Percentiles rank a stretch among this genome's conserved stretches.
These are phyloP conservation scores for Helogale parvula DNA, from an alignment of 2,113 vertebrate species.

Conservation along the genomic window DNA sequence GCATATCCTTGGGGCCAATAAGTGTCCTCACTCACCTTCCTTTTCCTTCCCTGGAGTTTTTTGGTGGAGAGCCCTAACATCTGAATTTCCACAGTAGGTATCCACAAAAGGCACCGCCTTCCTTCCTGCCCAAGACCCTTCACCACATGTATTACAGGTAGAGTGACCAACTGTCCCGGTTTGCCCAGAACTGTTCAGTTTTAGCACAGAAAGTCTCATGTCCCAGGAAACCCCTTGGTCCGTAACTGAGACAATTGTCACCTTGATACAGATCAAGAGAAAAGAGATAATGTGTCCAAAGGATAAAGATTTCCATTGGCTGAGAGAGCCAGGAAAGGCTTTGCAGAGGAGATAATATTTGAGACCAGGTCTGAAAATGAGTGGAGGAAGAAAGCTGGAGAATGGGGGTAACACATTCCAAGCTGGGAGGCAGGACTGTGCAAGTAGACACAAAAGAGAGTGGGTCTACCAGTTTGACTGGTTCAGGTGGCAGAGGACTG, in stretches of 20 bases:
- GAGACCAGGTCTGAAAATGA: not conserved
- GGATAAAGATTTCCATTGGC: not conserved
- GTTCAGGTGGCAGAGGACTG: not conserved
- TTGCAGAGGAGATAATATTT: not conserved
- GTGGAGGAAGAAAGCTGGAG: not conserved
- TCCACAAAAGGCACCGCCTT: not conserved
- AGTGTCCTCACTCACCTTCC: not conserved
- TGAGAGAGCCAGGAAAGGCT: not conserved
- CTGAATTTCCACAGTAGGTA: not conserved
- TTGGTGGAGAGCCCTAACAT: not conserved
- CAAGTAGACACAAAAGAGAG: not conserved
- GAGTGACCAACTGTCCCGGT: not conserved
- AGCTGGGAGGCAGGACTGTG: not conserved
- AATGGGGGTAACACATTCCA: not conserved
- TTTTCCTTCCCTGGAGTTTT: not conserved
- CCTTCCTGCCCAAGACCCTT: not conserved
- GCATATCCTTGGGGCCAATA: not conserved
- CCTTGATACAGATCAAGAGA: not conserved
- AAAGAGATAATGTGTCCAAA: not conserved
- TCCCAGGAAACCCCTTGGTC: not conserved
- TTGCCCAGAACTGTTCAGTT: not conserved
- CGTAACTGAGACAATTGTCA: not conserved
- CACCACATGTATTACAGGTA: not conserved
- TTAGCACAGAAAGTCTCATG: not conserved
- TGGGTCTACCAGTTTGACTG: not conserved